Base-by-base conservation (phyloP, 1,140 invertebrate genomes). In the Lepidurus packardi region DNA sequence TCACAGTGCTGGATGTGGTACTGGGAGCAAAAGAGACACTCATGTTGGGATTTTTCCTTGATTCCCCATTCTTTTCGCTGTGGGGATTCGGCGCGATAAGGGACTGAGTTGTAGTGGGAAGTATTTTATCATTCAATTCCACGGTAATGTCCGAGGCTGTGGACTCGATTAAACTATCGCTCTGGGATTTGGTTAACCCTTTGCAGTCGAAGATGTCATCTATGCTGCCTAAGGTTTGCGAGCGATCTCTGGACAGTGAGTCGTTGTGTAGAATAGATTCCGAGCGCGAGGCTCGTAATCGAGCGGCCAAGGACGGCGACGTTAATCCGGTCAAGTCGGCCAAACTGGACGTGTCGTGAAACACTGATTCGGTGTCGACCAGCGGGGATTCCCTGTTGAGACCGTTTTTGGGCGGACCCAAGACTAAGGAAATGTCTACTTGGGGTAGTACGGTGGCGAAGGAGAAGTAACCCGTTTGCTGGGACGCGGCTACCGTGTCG, bases 401-500 rank as follows among this genome's bases (percentile, higher is more conserved):
- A 92, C 2, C 92, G 76, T 91, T 90, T 82, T 89, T 90, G 82
- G 89, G 90, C 43, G 91, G 91, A 77, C 94, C 92, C 89, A 96
- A 92, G 73, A 96, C 91, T 80, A 96, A 88, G 0, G 93, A 95
- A 53, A 96, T 86, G 86, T 96, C 94, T 8, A 96, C 87, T 84
- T 95, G 92, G 16, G 93, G 92, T 78, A 95, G 88, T 73, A 94
- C 86, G 44, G 92, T 88, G 9, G 92, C 93, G 34, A 94, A 85
- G 42, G 91, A 89, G 77, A 94, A 84, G 8, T 90, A 91, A 80
- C 91, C 90, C 81, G 81, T 85, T 76, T 80, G 53, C 47, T 76
- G 77, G 21, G 83, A 77, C 3, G 84, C 47, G 9, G 84, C 82
- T 9, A 85, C 75, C 43, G 77, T 25, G 83, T 97, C 94, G 73